These are phyloP conservation scores for Conistra vaccinii DNA, from an alignment of 2,888 invertebrate species.

Conservation along the genomic window DNA sequence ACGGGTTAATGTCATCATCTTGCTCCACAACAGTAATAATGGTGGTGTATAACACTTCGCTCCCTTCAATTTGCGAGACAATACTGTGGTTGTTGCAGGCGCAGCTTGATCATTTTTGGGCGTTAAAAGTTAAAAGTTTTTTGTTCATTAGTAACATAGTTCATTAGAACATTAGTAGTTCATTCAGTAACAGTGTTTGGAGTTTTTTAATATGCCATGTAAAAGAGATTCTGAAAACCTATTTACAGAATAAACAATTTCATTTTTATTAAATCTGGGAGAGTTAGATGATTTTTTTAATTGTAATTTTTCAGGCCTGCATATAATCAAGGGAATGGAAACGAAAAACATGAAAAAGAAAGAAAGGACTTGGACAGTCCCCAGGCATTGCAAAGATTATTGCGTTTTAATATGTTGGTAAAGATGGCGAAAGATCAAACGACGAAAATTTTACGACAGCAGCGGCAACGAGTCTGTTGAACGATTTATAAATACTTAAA, in stretches of 20 bases:
- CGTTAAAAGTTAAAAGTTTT: too few species aligned
- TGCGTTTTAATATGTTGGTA: slow-evolving; percentile 1
- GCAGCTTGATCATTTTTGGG: too few species aligned
- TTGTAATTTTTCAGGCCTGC: slow-evolving; percentile 32
- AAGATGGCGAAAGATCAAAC: slow-evolving; percentile 25
- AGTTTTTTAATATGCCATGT: too few species aligned
- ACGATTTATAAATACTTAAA: neutral
- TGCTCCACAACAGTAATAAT: too few species aligned
- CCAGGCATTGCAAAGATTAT: neutral
- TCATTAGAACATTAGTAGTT: too few species aligned
- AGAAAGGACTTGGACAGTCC: neutral
- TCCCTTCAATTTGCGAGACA: too few species aligned
- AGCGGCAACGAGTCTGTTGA: neutral
- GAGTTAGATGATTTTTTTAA: neutral
- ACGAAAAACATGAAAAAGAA: neutral
- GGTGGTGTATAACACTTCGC: too few species aligned
- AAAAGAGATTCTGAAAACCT: neutral
- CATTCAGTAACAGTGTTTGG: too few species aligned
- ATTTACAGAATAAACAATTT: neutral
- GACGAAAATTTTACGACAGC: neutral
- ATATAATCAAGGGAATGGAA: slow-evolving; percentile 27
- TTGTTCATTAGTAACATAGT: too few species aligned
- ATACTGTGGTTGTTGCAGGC: too few species aligned
- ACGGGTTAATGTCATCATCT: too few species aligned
- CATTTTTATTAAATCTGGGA: neutral